Evolutionary conservation across 2,113 vertebrate species (phyloP).

Genomic region (Grallaria varia): DNA sequence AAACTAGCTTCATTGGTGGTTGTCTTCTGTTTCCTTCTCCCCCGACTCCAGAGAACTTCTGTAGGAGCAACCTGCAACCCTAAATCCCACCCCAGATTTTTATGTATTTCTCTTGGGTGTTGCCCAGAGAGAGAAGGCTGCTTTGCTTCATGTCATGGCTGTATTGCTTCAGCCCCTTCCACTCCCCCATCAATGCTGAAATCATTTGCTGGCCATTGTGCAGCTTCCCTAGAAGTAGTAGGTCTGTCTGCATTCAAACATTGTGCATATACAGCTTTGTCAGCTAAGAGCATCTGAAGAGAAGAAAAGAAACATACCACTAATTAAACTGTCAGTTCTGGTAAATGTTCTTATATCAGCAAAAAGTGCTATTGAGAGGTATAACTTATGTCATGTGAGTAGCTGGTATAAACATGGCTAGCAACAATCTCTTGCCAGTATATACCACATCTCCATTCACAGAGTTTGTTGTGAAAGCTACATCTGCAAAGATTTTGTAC

Average conservation of each 20-base stretch:
- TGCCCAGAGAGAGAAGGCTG: background rate
- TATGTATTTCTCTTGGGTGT: background rate
- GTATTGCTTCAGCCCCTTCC: background rate
- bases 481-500: background rate
- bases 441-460: background rate
- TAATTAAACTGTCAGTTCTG: background rate
- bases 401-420: background rate
- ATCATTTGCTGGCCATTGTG: background rate
- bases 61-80: background rate
- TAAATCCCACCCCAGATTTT: background rate
- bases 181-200: background rate
- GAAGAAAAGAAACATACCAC: background rate
- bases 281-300: background rate
- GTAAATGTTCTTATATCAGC: background rate
- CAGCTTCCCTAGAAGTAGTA: background rate
- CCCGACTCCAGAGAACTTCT: background rate
- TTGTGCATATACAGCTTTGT: background rate
- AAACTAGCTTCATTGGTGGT: background rate
- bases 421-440: background rate
- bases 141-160: background rate
- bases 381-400: background rate
- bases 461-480: background rate
- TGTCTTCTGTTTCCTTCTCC: background rate
- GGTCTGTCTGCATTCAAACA: background rate
- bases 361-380: background rate